Evolutionary conservation across 2,113 vertebrate genomes (phyloP).

Genomic region (Neoarius graeffei): DNA sequence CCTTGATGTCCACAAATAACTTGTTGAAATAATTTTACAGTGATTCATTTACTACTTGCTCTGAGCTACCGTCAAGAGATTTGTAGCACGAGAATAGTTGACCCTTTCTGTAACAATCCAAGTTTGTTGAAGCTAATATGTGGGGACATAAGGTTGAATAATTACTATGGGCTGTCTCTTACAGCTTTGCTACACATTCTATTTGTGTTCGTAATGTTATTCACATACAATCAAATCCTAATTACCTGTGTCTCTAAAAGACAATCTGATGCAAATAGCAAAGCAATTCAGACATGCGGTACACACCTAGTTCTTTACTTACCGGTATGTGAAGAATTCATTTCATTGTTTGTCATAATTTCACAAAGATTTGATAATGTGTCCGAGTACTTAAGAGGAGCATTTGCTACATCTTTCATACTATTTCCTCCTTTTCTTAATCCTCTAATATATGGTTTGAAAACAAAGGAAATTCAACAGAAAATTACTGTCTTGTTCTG

Average conservation of each 20-base stretch:
- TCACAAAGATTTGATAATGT: constrained; percentile 50
- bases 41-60: too few species aligned
- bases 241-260: constrained; percentile 57
- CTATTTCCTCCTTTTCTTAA: too few species aligned
- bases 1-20: too few species aligned
- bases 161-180: constrained; percentile 57
- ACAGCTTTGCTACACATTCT: not conserved
- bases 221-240: constrained; percentile 62
- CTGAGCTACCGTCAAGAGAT: too few species aligned
- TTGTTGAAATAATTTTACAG: too few species aligned
- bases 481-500: constrained; percentile 31
- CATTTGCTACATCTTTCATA: too few species aligned
- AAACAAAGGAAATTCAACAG: too few species aligned
- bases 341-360: constrained; percentile 40
- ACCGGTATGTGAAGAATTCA: constrained; percentile 60
- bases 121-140: constrained; percentile 62
- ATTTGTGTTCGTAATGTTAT: constrained; percentile 48
- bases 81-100: constrained; percentile 16
- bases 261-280: constrained; percentile 51
- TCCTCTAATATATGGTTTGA: too few species aligned
- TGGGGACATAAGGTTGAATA: constrained; percentile 56
- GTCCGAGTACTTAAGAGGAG: too few species aligned
- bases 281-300: constrained; percentile 66
- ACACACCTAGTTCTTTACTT: constrained; percentile 63
- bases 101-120: constrained; percentile 66